phyloP scores from a whole-genome alignment of 2,113 vertebrate species.

The Stegostoma tigrinum region DNA sequence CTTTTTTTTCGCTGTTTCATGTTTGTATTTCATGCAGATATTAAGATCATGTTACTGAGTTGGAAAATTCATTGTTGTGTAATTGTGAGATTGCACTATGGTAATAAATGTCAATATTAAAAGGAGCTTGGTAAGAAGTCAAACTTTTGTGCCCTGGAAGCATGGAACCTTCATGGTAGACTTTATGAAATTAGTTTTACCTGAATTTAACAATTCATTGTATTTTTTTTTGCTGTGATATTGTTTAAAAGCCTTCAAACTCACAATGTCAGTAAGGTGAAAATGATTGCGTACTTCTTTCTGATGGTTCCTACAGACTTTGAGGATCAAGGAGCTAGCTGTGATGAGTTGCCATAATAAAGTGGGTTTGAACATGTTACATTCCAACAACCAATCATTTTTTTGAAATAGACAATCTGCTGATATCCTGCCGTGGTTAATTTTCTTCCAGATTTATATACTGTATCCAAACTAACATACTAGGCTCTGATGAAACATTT shows the following conservation, averaged over 20 bases:
- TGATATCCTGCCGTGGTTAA: constrained; percentile 24
- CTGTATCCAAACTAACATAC: constrained; percentile 20
- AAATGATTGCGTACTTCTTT: constrained; percentile 32
- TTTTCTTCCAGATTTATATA: constrained; percentile 37
- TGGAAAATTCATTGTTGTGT: constrained; percentile 14
- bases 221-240: constrained; percentile 1
- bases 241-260: constrained; percentile 25
- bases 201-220: neutral
- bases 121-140: constrained; percentile 13
- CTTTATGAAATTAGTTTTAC: neutral
- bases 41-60: constrained; percentile 11
- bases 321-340: constrained; percentile 22
- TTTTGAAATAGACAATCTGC: constrained; percentile 31
- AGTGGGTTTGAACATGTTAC: constrained; percentile 37
- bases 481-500: constrained; percentile 29
- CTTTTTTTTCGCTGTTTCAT: constrained; percentile 27
- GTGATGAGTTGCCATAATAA: constrained; percentile 22
- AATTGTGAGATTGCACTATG: constrained; percentile 23
- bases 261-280: constrained; percentile 34
- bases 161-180: neutral
- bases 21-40: constrained; percentile 28
- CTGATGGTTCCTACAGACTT: neutral
- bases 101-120: constrained; percentile 16
- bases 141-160: neutral
- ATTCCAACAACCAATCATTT: constrained; percentile 30